Evolutionary conservation across 1,140 invertebrate species (phyloP).

Genomic region (Gryllus bimaculatus): DNA sequence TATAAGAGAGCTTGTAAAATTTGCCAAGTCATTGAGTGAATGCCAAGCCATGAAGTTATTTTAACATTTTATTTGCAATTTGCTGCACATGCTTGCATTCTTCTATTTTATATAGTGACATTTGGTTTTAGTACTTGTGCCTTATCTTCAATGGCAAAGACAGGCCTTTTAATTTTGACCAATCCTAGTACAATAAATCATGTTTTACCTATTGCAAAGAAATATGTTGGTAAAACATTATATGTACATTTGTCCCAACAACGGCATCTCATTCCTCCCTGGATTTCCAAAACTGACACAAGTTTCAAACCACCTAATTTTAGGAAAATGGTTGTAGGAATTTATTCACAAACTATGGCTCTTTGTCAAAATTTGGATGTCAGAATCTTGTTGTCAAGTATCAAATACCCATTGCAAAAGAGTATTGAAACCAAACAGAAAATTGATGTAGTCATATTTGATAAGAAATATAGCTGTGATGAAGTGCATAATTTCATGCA

Average conservation of each 20-base stretch:
- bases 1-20: too few species aligned
- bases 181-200: conserved; percentile 12
- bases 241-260: conserved; percentile 15
- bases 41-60: too few species aligned
- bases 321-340: neutral
- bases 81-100: too few species aligned
- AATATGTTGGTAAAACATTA: conserved; percentile 16
- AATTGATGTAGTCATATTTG: conserved; percentile 17
- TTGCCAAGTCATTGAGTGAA: too few species aligned
- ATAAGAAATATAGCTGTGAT: neutral
- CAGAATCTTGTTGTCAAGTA: conserved; percentile 10
- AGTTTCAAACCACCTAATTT: neutral
- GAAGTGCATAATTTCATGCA: conserved; percentile 16
- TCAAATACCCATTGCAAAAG: conserved; percentile 7
- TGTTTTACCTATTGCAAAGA: conserved; percentile 9
- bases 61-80: too few species aligned
- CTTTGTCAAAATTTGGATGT: conserved; percentile 14
- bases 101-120: too few species aligned
- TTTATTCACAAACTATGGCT: conserved; percentile 10
- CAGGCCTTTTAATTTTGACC: conserved; percentile 15
- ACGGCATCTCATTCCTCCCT: neutral
- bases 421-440: conserved; percentile 12
- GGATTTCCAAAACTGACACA: neutral
- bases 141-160: conserved; percentile 10
- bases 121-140: too few species aligned